phyloP scores from a whole-genome alignment of 2,888 invertebrate species.

The Agrilus cyanescens region DNA sequence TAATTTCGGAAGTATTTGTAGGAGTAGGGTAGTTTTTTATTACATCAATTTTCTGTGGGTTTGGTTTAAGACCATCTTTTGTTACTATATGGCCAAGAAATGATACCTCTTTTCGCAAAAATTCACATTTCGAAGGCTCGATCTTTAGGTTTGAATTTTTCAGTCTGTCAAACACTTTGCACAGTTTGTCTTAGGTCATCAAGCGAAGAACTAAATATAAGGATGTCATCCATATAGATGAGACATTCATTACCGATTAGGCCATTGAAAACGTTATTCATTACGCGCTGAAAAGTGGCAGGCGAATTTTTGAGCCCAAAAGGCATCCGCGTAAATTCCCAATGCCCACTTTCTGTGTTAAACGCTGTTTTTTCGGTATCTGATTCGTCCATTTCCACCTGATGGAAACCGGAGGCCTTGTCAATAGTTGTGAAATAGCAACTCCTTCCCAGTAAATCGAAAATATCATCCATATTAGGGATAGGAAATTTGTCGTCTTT shows the following conservation, averaged over 20 bases:
- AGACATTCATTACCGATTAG: no score
- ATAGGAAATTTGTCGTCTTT: no score
- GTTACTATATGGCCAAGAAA: constrained; percentile 12
- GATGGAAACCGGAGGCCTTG: no score
- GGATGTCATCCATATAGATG: constrained; percentile 19
- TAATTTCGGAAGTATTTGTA: constrained; percentile 6
- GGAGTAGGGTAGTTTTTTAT: constrained; percentile 13
- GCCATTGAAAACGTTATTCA: no score
- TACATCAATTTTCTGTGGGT: constrained; percentile 13
- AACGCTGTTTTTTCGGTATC: no score
- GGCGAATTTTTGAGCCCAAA: constrained; percentile 21
- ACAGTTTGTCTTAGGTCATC: constrained; percentile 6
- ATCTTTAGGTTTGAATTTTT: constrained; percentile 6
- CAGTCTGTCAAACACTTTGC: constrained; percentile 3
- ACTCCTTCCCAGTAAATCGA: no score
- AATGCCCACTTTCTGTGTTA: no score
- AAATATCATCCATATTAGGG: no score
- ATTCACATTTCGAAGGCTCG: constrained; percentile 13
- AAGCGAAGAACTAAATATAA: constrained; percentile 13
- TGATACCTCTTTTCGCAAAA: constrained; percentile 7
- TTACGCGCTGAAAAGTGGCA: no score
- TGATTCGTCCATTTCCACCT: no score
- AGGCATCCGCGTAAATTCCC: constrained; percentile 24
- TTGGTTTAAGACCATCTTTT: constrained; percentile 13
- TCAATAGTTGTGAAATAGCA: no score